phyloP scores from a whole-genome alignment of 2,888 invertebrate genomes.

The Catocala nupta region DNA sequence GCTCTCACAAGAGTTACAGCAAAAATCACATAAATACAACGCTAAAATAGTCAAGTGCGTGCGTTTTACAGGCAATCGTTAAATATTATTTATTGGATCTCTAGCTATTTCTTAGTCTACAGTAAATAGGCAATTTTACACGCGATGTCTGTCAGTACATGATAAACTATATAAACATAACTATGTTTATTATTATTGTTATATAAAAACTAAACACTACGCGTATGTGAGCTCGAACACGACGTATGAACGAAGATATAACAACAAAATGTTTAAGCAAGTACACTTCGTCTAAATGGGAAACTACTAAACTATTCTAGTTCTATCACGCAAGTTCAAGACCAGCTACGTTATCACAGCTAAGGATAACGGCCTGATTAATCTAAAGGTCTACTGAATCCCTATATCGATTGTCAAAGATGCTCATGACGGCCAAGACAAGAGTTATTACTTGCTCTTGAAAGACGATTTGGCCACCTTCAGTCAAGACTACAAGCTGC shows the following conservation, averaged over 20 bases:
- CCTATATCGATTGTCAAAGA: too few relatives aligned
- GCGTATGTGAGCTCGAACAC: constrained; percentile 34
- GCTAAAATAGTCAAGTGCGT: constrained; percentile 17
- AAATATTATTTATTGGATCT: constrained; percentile 47
- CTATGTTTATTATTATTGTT: constrained; percentile 62
- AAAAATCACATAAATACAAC: background rate
- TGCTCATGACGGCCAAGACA: too few relatives aligned
- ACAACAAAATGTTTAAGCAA: background rate
- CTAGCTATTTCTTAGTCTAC: constrained; percentile 42
- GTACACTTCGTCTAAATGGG: background rate
- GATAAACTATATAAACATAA: constrained; percentile 76
- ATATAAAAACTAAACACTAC: constrained; percentile 56
- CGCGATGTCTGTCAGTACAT: constrained; percentile 54
- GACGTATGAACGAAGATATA: constrained; percentile 1
- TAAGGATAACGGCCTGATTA: too few relatives aligned
- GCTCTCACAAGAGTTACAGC: background rate
- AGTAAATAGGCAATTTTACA: constrained; percentile 57
- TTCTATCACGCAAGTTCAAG: too few relatives aligned
- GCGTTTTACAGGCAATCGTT: constrained; percentile 31
- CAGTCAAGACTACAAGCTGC: too few relatives aligned
- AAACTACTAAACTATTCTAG: too few relatives aligned
- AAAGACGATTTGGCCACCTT: too few relatives aligned
- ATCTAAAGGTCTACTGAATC: too few relatives aligned
- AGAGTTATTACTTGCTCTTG: too few relatives aligned
- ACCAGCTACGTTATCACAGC: too few relatives aligned